These are phyloP conservation scores for Trematomus bernacchii DNA, from an alignment of 2,797 vertebrate genomes.

Conservation along the genomic window DNA sequence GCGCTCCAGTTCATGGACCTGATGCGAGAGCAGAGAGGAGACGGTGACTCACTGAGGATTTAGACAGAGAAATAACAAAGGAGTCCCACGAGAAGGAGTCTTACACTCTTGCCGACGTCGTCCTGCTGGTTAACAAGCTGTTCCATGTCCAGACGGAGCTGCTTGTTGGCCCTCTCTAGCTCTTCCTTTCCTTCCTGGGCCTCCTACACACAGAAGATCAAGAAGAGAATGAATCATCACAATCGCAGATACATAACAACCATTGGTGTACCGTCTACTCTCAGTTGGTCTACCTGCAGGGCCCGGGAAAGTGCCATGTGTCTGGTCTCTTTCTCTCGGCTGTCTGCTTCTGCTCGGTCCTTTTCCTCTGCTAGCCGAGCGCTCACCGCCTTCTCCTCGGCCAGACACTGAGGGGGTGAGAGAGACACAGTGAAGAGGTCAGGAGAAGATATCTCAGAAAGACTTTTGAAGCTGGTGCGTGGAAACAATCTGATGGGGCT, in stretches of 20 bases:
- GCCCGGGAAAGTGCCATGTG: slow-evolving; percentile 86
- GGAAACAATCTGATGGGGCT: neutral
- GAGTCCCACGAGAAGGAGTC: slow-evolving; percentile 27
- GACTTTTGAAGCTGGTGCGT: neutral
- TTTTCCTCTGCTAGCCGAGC: slow-evolving; percentile 90
- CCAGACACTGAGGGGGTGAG: slow-evolving; percentile 80
- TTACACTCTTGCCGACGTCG: slow-evolving; percentile 93
- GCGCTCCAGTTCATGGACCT: slow-evolving; percentile 95
- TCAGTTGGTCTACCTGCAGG: slow-evolving; percentile 81
- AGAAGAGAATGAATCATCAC: neutral
- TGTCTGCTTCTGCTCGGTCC: slow-evolving; percentile 92
- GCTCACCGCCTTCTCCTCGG: slow-evolving; percentile 92
- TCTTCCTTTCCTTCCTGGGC: slow-evolving; percentile 89
- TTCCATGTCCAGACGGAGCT: slow-evolving; percentile 91
- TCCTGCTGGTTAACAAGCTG: slow-evolving; percentile 94
- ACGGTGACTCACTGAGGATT: slow-evolving; percentile 9
- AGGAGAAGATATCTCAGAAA: neutral
- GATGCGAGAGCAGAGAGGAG: slow-evolving; percentile 6
- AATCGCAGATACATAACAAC: slow-evolving; percentile 15
- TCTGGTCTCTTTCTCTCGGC: slow-evolving; percentile 92
- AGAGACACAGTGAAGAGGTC: slow-evolving; percentile 7
- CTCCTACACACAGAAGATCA: slow-evolving; percentile 73
- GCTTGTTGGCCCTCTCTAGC: slow-evolving; percentile 91
- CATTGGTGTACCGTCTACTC: neutral
- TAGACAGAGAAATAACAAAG: slow-evolving; percentile 16